Conservation (phyloP, 2,888 invertebrate genomes). For the Oeneis ivallda region DNA sequence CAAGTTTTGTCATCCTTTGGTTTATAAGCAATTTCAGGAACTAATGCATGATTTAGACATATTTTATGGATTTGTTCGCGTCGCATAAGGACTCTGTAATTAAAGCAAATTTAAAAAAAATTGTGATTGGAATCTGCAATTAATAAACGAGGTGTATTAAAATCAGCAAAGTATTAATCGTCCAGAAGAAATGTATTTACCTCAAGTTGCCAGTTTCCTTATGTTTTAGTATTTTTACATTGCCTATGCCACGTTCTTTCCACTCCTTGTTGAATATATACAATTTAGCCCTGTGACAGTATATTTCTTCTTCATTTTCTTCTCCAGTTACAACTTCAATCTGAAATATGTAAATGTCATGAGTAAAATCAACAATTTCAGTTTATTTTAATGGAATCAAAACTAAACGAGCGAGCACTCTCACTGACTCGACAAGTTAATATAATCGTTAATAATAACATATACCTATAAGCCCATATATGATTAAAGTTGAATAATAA, state of each 20-base stretch:
- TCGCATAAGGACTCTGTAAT: slow-evolving; percentile 91
- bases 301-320: slow-evolving; percentile 89
- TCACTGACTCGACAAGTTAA: no score
- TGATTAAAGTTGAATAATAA: no score
- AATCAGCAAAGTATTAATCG: slow-evolving; percentile 9
- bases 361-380: neutral
- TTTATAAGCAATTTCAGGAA: slow-evolving; percentile 84
- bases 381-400: no score
- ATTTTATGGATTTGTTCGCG: slow-evolving; percentile 94
- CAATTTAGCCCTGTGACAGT: slow-evolving; percentile 91
- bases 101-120: slow-evolving; percentile 30
- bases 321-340: slow-evolving; percentile 93
- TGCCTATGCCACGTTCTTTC: slow-evolving; percentile 95
- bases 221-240: slow-evolving; percentile 91
- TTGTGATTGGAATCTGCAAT: slow-evolving; percentile 79
- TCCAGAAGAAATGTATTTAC: slow-evolving; percentile 52
- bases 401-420: no score
- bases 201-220: slow-evolving; percentile 84
- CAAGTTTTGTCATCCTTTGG: slow-evolving; percentile 91
- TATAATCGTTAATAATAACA: no score
- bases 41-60: slow-evolving; percentile 91
- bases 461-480: no score
- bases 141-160: slow-evolving; percentile 16
- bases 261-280: slow-evolving; percentile 89
- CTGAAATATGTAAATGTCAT: slow-evolving; percentile 52